Evolutionary conservation across 2,113 vertebrate genomes (phyloP), one percentile per base, ranked within the genome.

Genomic region (Merops nubicus): DNA sequence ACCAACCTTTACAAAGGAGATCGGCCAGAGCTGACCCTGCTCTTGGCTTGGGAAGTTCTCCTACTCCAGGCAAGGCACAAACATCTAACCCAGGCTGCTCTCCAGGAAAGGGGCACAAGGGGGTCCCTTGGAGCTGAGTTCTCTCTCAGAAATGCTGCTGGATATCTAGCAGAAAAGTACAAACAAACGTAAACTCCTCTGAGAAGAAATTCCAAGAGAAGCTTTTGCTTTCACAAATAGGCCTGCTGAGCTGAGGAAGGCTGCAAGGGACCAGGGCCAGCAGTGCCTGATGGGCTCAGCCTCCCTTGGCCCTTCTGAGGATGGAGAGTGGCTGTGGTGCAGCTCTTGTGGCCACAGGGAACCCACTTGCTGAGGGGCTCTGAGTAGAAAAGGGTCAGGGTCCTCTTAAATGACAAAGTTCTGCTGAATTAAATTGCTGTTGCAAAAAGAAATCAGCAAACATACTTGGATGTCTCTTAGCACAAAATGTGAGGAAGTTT

Each of bases 1-100:
- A 20, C 2, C 9, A 5, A n/a, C 54, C 63, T 56, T 53, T 34
- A 8, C 17, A 20, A 53, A 48, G 20, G 28, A 0, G 0, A 4
- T 3, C 22, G 31, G n/a, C 36, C 12, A 5, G 54, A 65, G 74
- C 28, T 84, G 74, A 12, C 12, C 63, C 47, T 13, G 4, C 59
- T 64, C 38, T 15, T 22, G 31, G 31, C 23, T 34, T 74, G 36
- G 38, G 60, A 54, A 42, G 29, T 7, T 70, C 19, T 78, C 68
- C 31, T 63, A 51, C 2, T 0, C 36, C 45, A 6, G 29, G 15
- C n/a, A 38, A 70, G 60, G 69, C n/a, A 23, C 5, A 8, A 5
- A 8, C 31, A 28, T 20, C 22, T 14, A 6, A 45, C 5, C 10
- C 29, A 43, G 40, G 4, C 43, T 48, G n/a, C 50, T 60, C 20